Percentiles rank a stretch among this genome's conserved stretches.
phyloP scores from a whole-genome alignment of 2,888 invertebrate genomes.

The Synergus umbraculus region DNA sequence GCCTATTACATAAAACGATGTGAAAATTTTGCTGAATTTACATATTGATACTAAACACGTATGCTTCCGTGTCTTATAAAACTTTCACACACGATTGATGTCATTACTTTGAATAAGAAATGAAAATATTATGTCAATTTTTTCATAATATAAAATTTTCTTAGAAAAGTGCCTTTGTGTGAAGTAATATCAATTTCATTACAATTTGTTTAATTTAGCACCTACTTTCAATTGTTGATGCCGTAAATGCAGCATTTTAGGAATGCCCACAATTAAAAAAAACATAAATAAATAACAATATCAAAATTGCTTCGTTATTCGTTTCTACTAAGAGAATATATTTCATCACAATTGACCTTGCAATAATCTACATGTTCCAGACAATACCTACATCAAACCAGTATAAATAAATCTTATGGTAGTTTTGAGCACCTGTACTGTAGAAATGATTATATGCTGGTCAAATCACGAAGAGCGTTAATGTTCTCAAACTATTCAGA shows the following conservation, averaged over 20 bases:
- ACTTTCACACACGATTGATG: not conserved
- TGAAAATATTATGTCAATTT: not conserved
- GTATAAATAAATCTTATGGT: not conserved
- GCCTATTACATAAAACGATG: not conserved
- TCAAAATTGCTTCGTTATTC: not conserved
- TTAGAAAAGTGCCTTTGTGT: not conserved
- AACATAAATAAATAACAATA: not conserved
- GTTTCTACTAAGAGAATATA: not conserved
- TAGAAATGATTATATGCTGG: not conserved
- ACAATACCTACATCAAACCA: not conserved
- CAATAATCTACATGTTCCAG: not conserved
- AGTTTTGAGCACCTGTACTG: constrained; percentile 5
- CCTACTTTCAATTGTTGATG: not conserved
- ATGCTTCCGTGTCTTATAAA: not conserved
- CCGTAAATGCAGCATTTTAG: not conserved
- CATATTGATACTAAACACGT: not conserved
- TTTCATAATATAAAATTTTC: not conserved
- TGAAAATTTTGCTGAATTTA: not conserved
- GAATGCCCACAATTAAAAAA: not conserved
- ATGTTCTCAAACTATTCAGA: not conserved
- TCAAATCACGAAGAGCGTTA: constrained; percentile 8
- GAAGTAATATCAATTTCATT: not conserved
- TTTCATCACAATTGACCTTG: constrained; percentile 1
- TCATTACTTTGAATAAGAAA: not conserved
- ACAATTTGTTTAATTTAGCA: not conserved